Conservation (phyloP, 1,140 invertebrate genomes). For the Bombus terrestris region DNA sequence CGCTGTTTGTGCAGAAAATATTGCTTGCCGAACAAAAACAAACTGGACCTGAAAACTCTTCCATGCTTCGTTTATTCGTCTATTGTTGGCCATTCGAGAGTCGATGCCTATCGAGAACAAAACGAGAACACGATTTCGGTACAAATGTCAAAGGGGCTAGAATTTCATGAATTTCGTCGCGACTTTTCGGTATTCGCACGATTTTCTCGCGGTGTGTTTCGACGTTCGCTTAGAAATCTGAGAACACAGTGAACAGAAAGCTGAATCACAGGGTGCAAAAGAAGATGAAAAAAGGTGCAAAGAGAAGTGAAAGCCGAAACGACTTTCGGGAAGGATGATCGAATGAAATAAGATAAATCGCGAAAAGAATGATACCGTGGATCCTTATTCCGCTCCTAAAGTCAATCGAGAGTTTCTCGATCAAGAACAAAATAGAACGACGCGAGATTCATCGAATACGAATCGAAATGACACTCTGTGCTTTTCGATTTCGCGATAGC, state of each 20-base stretch:
- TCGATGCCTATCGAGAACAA: too few relatives aligned
- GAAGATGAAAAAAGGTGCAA: neutral
- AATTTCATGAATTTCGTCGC: conserved; percentile 7
- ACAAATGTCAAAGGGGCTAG: conserved; percentile 1
- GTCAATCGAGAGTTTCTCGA: neutral
- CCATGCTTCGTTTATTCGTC: neutral
- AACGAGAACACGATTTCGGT: neutral
- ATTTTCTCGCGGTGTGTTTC: neutral
- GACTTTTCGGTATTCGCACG: neutral
- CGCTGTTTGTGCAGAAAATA: too few relatives aligned
- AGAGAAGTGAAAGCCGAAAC: neutral
- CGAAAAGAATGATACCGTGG: neutral
- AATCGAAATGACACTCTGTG: neutral
- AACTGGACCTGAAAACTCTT: neutral
- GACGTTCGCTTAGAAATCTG: too few relatives aligned
- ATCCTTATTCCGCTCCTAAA: too few relatives aligned
- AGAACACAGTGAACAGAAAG: neutral
- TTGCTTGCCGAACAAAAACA: neutral
- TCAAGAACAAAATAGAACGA: neutral
- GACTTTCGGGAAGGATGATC: neutral
- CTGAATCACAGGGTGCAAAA: too few relatives aligned
- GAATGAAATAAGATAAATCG: conserved; percentile 28
- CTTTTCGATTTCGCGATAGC: neutral
- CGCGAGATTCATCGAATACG: neutral
- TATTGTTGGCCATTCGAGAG: too few relatives aligned